phyloP scores from a whole-genome alignment of 2,888 invertebrate species.

The Furcula furcula region DNA sequence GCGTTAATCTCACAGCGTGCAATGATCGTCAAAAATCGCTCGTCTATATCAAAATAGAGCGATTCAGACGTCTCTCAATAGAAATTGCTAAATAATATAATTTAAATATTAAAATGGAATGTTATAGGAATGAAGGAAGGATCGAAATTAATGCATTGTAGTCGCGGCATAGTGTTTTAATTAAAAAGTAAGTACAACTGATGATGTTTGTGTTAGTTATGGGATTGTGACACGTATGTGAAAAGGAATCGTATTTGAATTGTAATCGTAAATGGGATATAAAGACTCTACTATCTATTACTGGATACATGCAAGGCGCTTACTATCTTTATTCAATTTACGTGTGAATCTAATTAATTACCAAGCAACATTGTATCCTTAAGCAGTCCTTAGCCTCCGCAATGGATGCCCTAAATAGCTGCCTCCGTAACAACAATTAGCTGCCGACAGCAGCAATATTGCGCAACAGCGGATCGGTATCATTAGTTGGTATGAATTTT shows the following conservation, averaged over 20 bases:
- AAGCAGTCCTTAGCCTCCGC: slow-evolving; percentile 25
- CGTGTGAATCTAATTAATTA: slow-evolving; percentile 1
- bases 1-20: slow-evolving; percentile 41
- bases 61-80: not conserved
- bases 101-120: not conserved
- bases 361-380: slow-evolving; percentile 1
- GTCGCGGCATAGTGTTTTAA: too few species aligned
- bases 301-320: too few species aligned
- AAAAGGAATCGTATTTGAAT: too few species aligned
- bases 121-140: not conserved
- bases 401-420: slow-evolving; percentile 20
- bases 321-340: too few species aligned
- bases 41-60: not conserved
- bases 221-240: too few species aligned
- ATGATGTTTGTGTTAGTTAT: not conserved
- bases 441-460: slow-evolving; percentile 35
- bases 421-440: slow-evolving; percentile 37
- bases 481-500: slow-evolving; percentile 45
- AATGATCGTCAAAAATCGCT: slow-evolving; percentile 7
- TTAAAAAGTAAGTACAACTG: not conserved
- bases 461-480: slow-evolving; percentile 55
- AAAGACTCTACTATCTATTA: too few species aligned
- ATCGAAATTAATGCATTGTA: too few species aligned
- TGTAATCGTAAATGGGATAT: too few species aligned
- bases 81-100: not conserved